These are phyloP conservation scores for Pseudomyrmex cubaensis DNA, from an alignment of 1,140 invertebrate genomes.

Conservation along the genomic window DNA sequence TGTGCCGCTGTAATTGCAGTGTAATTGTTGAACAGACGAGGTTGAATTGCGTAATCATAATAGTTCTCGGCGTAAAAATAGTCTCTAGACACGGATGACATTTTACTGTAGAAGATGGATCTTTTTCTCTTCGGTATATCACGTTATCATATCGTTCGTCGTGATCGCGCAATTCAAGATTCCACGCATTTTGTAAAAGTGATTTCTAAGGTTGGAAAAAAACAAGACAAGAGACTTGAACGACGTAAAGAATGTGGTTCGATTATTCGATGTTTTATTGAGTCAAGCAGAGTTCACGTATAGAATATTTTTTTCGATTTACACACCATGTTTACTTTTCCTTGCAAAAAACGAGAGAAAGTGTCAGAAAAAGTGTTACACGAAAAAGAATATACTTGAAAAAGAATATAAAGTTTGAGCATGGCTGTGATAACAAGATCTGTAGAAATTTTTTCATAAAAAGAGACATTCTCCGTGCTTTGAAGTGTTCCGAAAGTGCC, in stretches of 20 bases:
- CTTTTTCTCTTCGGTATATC: not conserved
- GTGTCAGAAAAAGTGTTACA: too few relatives aligned
- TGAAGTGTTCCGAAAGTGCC: conserved; percentile 44
- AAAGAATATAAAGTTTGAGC: not conserved
- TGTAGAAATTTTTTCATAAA: fast-evolving
- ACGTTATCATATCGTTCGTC: conserved; percentile 35
- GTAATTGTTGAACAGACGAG: not conserved
- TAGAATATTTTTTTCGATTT: not conserved
- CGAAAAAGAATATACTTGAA: too few relatives aligned
- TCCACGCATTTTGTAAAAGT: conserved; percentile 1
- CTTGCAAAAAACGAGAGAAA: too few relatives aligned
- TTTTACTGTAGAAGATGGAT: not conserved
- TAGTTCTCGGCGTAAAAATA: conserved; percentile 19
- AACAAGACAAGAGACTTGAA: not conserved
- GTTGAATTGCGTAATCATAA: conserved; percentile 19
- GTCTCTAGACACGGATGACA: conserved; percentile 16
- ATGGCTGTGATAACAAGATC: not conserved
- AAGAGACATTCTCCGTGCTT: not conserved
- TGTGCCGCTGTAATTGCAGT: not conserved
- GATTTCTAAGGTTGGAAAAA: not conserved
- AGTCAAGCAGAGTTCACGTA: not conserved
- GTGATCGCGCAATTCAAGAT: not conserved
- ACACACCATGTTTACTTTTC: too few relatives aligned
- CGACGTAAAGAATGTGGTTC: not conserved
- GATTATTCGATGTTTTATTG: conserved; percentile 12